Percentiles rank a stretch among this genome's conserved stretches.
phyloP scores from a whole-genome alignment of 2,797 vertebrate species.

The Distichodus sexfasciatus region DNA sequence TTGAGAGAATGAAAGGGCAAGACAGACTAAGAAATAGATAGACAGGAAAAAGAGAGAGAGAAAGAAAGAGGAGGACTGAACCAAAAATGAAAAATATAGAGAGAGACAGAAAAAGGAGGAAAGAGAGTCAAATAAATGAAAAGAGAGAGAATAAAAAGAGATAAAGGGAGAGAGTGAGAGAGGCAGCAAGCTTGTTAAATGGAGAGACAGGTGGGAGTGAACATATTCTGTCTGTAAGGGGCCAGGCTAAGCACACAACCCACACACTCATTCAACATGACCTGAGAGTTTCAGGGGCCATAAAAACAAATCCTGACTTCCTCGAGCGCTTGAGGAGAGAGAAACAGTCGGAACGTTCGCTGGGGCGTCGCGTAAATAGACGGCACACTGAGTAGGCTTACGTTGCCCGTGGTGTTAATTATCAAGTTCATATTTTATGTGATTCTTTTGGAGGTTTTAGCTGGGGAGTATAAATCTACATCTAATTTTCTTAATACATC shows the following conservation, averaged over 20 bases:
- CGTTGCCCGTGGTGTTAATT: conserved; percentile 14
- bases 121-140: conserved; percentile 46
- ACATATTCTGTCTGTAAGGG: conserved; percentile 50
- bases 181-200: conserved; percentile 52
- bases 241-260: conserved; percentile 41
- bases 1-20: background rate
- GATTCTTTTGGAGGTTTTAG: conserved; percentile 15
- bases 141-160: background rate
- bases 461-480: conserved; percentile 39
- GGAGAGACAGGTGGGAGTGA: conserved; percentile 46
- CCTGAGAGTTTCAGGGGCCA: conserved; percentile 47
- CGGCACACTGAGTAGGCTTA: conserved; percentile 15
- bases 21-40: too few species aligned
- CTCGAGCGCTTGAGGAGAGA: conserved; percentile 26
- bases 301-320: conserved; percentile 44
- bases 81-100: background rate
- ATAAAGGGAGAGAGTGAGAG: conserved; percentile 7
- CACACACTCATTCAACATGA: conserved; percentile 46
- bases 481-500: conserved; percentile 27
- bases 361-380: conserved; percentile 23
- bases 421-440: conserved; percentile 30
- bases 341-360: conserved; percentile 31
- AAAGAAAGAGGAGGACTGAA: background rate
- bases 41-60: conserved; percentile 7
- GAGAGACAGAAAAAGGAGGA: conserved; percentile 14